Evolutionary conservation across 2,113 vertebrate genomes (phyloP), one percentile per base, ranked within the genome.

Genomic region (Gopherus evgoodei): DNA sequence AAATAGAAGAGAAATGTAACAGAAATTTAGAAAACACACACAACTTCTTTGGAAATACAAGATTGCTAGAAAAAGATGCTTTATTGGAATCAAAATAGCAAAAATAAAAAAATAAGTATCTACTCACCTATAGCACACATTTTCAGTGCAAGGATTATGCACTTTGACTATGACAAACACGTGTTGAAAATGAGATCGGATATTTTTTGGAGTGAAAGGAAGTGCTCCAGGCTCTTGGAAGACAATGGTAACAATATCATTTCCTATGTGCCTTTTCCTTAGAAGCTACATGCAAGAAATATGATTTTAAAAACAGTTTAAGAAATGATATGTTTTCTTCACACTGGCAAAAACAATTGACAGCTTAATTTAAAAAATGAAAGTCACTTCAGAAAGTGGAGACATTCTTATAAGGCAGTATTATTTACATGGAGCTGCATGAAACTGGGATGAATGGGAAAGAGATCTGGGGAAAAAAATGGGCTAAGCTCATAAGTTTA

Each of bases 221-320:
- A 99, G 98, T 80, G 99, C 99, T 90, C 99, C 99, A 0, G 99
- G 99, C 97, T 99, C 99, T 98, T 99, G 99, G 98, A 99, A 99
- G 95, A 99, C 99, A 97, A 99, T 99, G 96, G 99, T 99, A 97
- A 99, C 99, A 89, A 99, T 99, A 95, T 99, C 99, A 95, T 99
- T 99, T 97, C 99, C 99, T 56, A 99, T 99, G 97, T 99, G 99
- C 94, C 99, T 98, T 98, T 99, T 99, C 97, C 99, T 98, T 98
- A 99, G 98, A 87, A 99, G 98, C 99, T 99, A 93, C 4, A 89
- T 87, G 95, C 44, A 95, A 96, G 93, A 95, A 95, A 97, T 22
- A 95, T 78, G 88, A 44, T 97, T 81, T 90, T 83, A 95, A 94
- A n/a, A 89, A 22, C 65, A 95, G 90, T 91, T 97, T 92, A 93